Base-by-base conservation (phyloP, 2,797 vertebrate genomes). In the Girardinus metallicus region DNA sequence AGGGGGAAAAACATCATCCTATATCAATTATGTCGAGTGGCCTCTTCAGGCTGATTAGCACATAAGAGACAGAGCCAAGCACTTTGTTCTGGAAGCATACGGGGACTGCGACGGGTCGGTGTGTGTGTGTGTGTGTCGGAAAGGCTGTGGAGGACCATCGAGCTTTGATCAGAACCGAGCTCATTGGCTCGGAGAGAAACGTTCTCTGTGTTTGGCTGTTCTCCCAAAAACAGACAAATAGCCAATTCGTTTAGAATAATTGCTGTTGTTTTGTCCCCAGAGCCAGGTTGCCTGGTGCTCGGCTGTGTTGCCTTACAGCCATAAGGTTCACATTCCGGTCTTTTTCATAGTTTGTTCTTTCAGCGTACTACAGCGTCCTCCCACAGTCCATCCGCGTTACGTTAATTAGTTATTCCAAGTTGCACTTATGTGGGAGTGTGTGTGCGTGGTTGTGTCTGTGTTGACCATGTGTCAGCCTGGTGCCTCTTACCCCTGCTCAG, bases 1-100 rank as follows among this genome's bases (percentile, higher is more conserved):
- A 31, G 44, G 16, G 16, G 43, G 62, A 55, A 64, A 71, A 79
- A 75, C 55, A 73, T 79, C 74, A 74, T 86, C 83, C 80, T 78
- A 68, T 78, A 85, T 88, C 83, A 90, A 86, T 90, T 91, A 92
- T 89, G 88, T 83, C 66, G 86, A 94, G 87, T 91, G 88, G 85
- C 74, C 88, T 86, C 89, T 89, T 87, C 87, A 88, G 82, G 75
- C 82, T 89, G 82, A 88, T 92, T 77, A 90, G 71, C 86, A 80
- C 89, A 91, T 84, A 81, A 90, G 86, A 91, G 88, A 41, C 53
- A 70, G 80, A 89, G 87, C 82, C 83, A 85, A 87, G 84, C 29
- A 73, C 83, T 91, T 89, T 90, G 86, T 90, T 90, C 71, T 76
- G 44, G 77, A 47, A 74, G 57, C 49, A 23, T 2, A 74, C 49